These are phyloP conservation scores for Drosophila funebris DNA, from an alignment of 1,140 invertebrate species.

Conservation along the genomic window DNA sequence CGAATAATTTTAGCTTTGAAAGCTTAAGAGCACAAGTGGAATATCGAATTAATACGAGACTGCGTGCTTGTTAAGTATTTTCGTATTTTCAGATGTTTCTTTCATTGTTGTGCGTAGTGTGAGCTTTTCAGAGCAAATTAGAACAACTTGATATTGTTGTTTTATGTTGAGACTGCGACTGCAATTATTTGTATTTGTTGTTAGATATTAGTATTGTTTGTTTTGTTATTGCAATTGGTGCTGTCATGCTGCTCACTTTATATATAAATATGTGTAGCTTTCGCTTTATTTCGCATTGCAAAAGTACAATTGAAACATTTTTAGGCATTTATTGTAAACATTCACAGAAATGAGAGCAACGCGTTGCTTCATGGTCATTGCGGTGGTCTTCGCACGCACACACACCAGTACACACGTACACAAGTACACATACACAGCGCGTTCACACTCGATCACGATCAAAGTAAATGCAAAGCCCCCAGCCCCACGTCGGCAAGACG, in stretches of 20 bases:
- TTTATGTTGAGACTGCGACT: slow-evolving; percentile 15
- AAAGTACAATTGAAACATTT: slow-evolving; percentile 46
- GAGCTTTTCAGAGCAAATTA: slow-evolving; percentile 24
- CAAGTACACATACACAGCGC: neutral
- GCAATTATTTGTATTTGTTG: slow-evolving; percentile 1
- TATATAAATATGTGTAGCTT: slow-evolving; percentile 1
- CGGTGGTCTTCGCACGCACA: slow-evolving; percentile 43
- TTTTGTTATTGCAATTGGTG: slow-evolving; percentile 11
- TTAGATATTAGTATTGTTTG: neutral
- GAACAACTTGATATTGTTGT: slow-evolving; percentile 31
- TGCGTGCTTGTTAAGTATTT: slow-evolving; percentile 28
- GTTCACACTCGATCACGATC: slow-evolving; percentile 34
- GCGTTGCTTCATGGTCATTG: slow-evolving; percentile 64
- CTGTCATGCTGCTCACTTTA: slow-evolving; percentile 19
- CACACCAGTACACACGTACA: neutral
- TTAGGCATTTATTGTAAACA: slow-evolving; percentile 68
- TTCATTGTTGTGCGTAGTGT: neutral
- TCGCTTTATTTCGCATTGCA: slow-evolving; percentile 30
- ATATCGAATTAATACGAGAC: slow-evolving; percentile 47
- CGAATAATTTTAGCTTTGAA: slow-evolving; percentile 36
- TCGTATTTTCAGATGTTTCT: slow-evolving; percentile 57
- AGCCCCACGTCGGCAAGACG: slow-evolving; percentile 42
- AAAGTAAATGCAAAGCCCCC: slow-evolving; percentile 29
- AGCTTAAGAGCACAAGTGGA: slow-evolving; percentile 73
- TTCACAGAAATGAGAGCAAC: slow-evolving; percentile 64